Evolutionary conservation across 2,888 invertebrate genomes (phyloP).

Genomic region (Willowsia nigromaculata): DNA sequence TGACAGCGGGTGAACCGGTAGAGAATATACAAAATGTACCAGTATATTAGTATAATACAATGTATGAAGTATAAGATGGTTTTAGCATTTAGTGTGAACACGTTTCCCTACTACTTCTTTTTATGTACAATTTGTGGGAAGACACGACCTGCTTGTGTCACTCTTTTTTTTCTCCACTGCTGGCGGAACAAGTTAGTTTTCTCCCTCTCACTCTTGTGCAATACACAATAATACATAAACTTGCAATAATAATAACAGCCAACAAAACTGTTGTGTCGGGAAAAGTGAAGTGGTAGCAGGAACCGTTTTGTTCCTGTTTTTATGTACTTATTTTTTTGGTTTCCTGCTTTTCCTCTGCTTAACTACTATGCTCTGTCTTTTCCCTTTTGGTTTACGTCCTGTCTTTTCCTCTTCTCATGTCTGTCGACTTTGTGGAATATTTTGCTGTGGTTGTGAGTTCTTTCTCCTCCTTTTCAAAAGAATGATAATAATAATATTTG

Average conservation of each 20-base stretch:
- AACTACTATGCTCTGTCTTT: neutral
- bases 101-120: neutral
- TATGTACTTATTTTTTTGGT: neutral
- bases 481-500: slow-evolving; percentile 5
- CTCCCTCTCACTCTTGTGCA: slow-evolving; percentile 1
- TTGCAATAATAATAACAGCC: neutral
- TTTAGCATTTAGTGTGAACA: slow-evolving; percentile 36
- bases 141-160: slow-evolving; percentile 69
- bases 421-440: slow-evolving; percentile 31
- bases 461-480: slow-evolving; percentile 22
- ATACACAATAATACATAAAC: neutral
- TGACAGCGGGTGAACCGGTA: slow-evolving; percentile 58
- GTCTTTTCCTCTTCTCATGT: neutral
- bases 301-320: slow-evolving; percentile 5
- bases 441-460: slow-evolving; percentile 9
- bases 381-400: neutral
- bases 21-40: neutral
- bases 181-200: neutral
- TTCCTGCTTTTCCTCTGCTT: slow-evolving; percentile 13
- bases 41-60: neutral
- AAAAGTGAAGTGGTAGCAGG: neutral
- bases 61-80: neutral
- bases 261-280: neutral
- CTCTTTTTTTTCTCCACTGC: slow-evolving; percentile 3
- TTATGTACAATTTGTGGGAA: slow-evolving; percentile 60